phyloP scores from a whole-genome alignment of 2,113 vertebrate species.

The Psettodes erumei region DNA sequence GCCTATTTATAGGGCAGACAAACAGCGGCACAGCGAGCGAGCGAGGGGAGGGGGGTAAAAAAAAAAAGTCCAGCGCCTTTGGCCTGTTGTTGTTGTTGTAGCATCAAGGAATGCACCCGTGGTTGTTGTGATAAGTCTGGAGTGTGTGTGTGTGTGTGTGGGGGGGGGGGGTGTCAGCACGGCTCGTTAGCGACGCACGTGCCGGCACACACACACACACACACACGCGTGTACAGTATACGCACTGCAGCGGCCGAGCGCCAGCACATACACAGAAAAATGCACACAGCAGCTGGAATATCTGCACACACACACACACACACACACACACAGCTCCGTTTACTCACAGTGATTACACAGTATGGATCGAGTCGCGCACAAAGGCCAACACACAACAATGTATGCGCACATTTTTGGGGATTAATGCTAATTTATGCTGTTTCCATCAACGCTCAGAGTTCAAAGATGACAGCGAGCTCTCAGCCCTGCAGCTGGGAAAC shows the following conservation, averaged over 20 bases:
- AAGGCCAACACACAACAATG: constrained; percentile 4
- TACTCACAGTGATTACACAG: background rate
- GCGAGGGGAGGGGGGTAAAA: background rate
- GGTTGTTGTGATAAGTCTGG: constrained; percentile 61
- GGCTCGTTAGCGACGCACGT: constrained; percentile 6
- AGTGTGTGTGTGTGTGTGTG: no score
- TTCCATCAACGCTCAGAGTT: constrained; percentile 43
- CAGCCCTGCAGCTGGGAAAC: constrained; percentile 3
- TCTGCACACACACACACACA: constrained; percentile 1
- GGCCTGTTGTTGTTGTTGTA: constrained; percentile 52
- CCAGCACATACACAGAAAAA: background rate
- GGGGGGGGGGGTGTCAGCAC: constrained; percentile 24
- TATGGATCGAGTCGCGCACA: background rate
- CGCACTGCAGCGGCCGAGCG: background rate
- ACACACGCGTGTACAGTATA: background rate
- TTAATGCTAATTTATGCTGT: constrained; percentile 54
- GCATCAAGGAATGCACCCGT: constrained; percentile 59
- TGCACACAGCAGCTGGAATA: constrained; percentile 1
- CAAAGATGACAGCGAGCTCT: constrained; percentile 16
- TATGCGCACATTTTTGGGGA: background rate
- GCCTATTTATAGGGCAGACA: constrained; percentile 70
- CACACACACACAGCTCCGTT: background rate
- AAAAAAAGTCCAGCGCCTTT: background rate
- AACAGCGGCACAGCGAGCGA: constrained; percentile 5
- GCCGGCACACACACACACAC: background rate